A percentile compares a stretch with the other conserved stretches of the same genome.
These are phyloP conservation scores for Ctenopoma kingsleyae DNA, from an alignment of 2,797 vertebrate species.

Conservation along the genomic window DNA sequence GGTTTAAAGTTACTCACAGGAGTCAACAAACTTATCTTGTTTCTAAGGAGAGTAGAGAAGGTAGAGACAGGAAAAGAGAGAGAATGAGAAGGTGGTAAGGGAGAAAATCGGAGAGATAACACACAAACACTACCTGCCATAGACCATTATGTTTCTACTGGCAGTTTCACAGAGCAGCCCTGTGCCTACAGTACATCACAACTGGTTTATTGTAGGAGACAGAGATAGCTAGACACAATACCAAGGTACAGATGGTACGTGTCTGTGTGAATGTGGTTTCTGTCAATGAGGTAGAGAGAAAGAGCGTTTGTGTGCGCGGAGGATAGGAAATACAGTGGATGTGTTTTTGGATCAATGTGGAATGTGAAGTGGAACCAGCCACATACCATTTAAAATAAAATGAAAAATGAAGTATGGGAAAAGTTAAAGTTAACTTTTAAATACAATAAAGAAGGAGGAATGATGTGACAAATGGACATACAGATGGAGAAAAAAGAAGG, in stretches of 20 bases:
- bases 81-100: not conserved
- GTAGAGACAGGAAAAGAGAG: not conserved
- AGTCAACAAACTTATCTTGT: slow-evolving; percentile 56
- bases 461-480: too few relatives aligned
- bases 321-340: not conserved
- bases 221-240: slow-evolving; percentile 20
- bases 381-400: not conserved
- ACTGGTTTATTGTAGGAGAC: slow-evolving; percentile 40
- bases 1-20: slow-evolving; percentile 50
- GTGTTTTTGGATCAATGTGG: slow-evolving; percentile 5
- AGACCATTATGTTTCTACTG: slow-evolving; percentile 33
- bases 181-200: slow-evolving; percentile 24
- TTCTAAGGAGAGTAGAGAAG: slow-evolving; percentile 30
- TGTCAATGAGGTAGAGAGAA: not conserved
- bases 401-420: not conserved
- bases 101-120: slow-evolving; percentile 4
- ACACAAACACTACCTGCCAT: slow-evolving; percentile 3
- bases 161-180: slow-evolving; percentile 31
- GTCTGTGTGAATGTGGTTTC: slow-evolving; percentile 1
- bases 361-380: not conserved
- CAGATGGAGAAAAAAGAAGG: too few relatives aligned
- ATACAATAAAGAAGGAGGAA: too few relatives aligned
- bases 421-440: too few relatives aligned
- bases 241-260: slow-evolving; percentile 11
- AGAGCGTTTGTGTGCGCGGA: not conserved